A percentile compares a stretch with the other conserved stretches of the same genome.
These are phyloP conservation scores for Dynastes grantii DNA, from an alignment of 2,888 invertebrate genomes.

Conservation along the genomic window DNA sequence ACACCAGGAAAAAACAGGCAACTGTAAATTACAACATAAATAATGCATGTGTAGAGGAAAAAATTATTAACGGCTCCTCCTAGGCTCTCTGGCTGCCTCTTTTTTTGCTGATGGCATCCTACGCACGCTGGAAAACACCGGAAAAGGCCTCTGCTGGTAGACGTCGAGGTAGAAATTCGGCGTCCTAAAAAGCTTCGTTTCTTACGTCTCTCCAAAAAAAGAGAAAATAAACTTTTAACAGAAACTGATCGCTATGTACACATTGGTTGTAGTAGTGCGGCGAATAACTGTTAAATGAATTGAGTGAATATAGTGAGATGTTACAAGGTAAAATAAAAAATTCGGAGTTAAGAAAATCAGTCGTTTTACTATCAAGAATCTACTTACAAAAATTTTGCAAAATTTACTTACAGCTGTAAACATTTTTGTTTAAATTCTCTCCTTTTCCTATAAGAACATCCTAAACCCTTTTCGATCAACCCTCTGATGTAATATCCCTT, in stretches of 20 bases:
- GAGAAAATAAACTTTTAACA: background rate
- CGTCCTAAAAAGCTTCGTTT: background rate
- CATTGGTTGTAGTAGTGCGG: too few species aligned
- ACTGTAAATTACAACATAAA: slow-evolving; percentile 44
- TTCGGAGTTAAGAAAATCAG: too few species aligned
- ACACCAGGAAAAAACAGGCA: slow-evolving; percentile 40
- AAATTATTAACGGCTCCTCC: slow-evolving; percentile 38
- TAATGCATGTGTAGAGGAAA: slow-evolving; percentile 37
- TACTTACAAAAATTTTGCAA: too few species aligned
- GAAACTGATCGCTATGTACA: background rate
- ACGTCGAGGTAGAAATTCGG: slow-evolving; percentile 31
- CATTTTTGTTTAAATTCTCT: too few species aligned
- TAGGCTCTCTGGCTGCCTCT: slow-evolving; percentile 11
- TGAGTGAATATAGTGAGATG: too few species aligned
- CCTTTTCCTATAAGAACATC: too few species aligned
- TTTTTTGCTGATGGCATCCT: slow-evolving; percentile 14
- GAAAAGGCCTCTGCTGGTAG: background rate
- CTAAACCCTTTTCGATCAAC: too few species aligned
- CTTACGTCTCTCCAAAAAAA: background rate
- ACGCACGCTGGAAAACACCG: slow-evolving; percentile 18
- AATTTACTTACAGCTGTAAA: too few species aligned
- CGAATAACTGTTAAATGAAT: too few species aligned
- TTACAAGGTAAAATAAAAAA: too few species aligned
- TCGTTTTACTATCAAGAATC: too few species aligned
- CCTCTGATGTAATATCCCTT: too few species aligned